Base-by-base conservation (phyloP, 2,113 vertebrate species). In the Ammodytes dubius region DNA sequence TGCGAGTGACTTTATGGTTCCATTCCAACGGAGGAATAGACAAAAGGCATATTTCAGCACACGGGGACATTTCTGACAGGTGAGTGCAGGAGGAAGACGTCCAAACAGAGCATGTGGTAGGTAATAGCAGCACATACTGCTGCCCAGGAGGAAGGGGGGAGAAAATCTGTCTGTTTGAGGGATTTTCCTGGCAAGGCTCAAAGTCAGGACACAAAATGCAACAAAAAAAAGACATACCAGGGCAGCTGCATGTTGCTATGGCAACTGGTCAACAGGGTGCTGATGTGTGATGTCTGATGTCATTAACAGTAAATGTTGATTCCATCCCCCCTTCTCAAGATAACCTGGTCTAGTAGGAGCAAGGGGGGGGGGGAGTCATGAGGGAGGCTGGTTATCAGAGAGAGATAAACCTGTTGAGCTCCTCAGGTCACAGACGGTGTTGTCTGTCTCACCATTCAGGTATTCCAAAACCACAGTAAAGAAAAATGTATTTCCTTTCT, bases 1-100 rank as follows among this genome's bases (percentile, higher is more conserved):
- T 78, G 74, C 12, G 42, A 11, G 45, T 9, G 77, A 75, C 70
- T 91, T 92, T 82, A 86, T 72, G 67, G 80, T 77, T 81, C 83
- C 77, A 75, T 83, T 85, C 63, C 67, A 50, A 40, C 1, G 2
- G 70, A 49, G 60, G 13, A 66, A 78, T 49, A 83, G 27, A 81
- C 74, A 81, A 82, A 69, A 58, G 76, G 50, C 10, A 69, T 70
- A 80, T 82, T 83, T 70, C 72, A 89, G 40, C 87, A 40, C 53
- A 37, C 6, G 64, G 15, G 56, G 64, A 57, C 61, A 63, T 64
- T 14, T 74, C 59, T 91, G 88, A 91, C 82, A 85, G 86, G 81
- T 86, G 77, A 88, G 78, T 70, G 73, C 61, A 70, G 49, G 68
- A 87, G 61, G 68, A 78, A 74, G 80, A 82, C 54, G 45, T 85